Conservation (phyloP, 2,797 vertebrate genomes). For the Xerus rutilus region DNA sequence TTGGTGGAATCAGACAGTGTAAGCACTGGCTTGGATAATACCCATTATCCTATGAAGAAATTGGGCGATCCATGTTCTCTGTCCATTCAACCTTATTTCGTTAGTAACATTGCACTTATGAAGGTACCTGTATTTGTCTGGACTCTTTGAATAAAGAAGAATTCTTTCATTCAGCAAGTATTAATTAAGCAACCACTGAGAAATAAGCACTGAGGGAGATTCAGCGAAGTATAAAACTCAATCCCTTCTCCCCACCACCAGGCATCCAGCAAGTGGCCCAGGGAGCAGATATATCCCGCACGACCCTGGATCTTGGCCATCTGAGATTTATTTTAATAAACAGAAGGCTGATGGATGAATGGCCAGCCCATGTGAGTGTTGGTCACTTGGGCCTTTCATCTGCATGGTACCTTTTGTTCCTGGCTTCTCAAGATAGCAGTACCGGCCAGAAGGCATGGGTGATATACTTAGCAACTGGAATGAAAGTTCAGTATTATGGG, state of each 20-base stretch:
- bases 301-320: neutral
- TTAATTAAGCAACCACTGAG: slow-evolving; percentile 58
- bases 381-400: neutral
- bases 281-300: neutral
- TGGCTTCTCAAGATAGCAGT: neutral
- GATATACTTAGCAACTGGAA: neutral
- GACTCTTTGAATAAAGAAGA: slow-evolving; percentile 77
- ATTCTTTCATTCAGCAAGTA: slow-evolving; percentile 64
- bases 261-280: neutral
- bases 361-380: neutral
- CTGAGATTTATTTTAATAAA: neutral
- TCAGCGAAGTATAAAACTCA: neutral
- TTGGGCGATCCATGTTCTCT: neutral
- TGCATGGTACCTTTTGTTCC: neutral
- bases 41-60: slow-evolving; percentile 8
- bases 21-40: neutral
- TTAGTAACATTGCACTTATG: slow-evolving; percentile 48
- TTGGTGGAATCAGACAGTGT: neutral
- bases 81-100: slow-evolving; percentile 4
- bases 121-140: slow-evolving; percentile 64
- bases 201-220: neutral
- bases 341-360: neutral
- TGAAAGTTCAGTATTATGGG: neutral
- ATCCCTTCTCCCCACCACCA: neutral
- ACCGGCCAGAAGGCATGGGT: neutral